These are phyloP conservation scores for Ammospiza nelsoni DNA, from an alignment of 2,113 vertebrate genomes.

Conservation along the genomic window DNA sequence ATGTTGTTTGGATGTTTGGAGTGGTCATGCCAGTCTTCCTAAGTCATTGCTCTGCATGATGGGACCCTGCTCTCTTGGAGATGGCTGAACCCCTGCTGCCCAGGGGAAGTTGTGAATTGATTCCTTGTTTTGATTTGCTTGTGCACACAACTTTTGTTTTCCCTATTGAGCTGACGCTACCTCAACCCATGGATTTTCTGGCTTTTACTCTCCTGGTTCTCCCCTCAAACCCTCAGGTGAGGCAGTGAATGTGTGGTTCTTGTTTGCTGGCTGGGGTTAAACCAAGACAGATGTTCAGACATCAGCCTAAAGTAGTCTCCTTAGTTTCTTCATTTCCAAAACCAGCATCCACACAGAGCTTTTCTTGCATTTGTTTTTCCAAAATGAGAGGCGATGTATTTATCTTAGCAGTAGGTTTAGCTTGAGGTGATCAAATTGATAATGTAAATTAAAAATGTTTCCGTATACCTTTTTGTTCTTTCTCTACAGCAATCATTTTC, in stretches of 20 bases:
- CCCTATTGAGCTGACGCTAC: neutral
- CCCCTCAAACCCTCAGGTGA: accelerated
- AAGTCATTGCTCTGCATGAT: accelerated
- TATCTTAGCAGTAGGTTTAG: neutral
- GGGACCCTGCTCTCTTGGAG: neutral
- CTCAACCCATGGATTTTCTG: neutral
- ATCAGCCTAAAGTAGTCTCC: neutral
- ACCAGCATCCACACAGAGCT: neutral
- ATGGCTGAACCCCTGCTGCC: neutral
- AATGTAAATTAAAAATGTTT: neutral
- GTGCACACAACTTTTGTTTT: neutral
- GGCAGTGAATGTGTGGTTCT: neutral
- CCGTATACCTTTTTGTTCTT: neutral
- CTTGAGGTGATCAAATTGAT: neutral
- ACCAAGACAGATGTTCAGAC: neutral
- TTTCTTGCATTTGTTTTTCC: neutral
- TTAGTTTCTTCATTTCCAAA: neutral
- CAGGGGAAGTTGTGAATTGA: neutral
- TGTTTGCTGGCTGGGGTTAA: neutral
- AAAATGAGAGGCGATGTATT: neutral
- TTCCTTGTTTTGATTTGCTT: neutral
- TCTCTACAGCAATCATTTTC: neutral
- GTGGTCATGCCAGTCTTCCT: neutral
- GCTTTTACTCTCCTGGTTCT: neutral
- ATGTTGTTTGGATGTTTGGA: neutral